Evolutionary conservation across 2,797 vertebrate genomes (phyloP), one percentile per base, ranked within the genome.

Genomic region (Trachops cirrhosus): DNA sequence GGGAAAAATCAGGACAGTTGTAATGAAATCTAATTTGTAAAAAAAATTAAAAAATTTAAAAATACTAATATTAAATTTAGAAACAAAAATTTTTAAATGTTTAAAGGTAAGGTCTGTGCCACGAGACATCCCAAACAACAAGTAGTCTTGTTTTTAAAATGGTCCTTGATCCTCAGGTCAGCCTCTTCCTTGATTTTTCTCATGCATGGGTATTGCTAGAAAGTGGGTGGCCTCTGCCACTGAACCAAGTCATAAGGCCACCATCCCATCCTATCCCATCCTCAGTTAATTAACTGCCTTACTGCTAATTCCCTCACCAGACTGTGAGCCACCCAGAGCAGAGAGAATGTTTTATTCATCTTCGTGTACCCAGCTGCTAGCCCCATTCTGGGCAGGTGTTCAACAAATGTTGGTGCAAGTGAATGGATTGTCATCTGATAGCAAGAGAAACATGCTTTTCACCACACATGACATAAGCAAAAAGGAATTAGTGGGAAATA

Each of bases 101-200:
- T 62, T 62, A 29, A 15, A 62, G 15, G 32, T 59, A 59, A 59
- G 57, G 59, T 62, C 29, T 62, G 59, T 62, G 70, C 41, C n/a
- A 73, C 4, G 29, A 90, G 46, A 89, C 32, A 80, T 64, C 16
- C 19, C 54, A 86, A 88, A 59, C 11, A 73, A 34, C 52, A 79
- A 91, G 24, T 79, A 70, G 50, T 22, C 71, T 94, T 46, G 84
- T 82, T 74, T 52, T 86, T 24, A 89, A 92, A 80, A 93, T 52
- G 29, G n/a, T 41, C 32, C 16, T 29, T 64, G 37, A 18, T 75
- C 32, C 62, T 95, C n/a, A 54, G 62, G 39, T 44, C 32, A 91
- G 71, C 12, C 46, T 75, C 39, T n/a, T 52, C 46, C 16, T n/a
- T 91, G 77, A 80, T 50, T 91, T 85, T 92, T 85, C 54, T 78